Percentiles rank a stretch among this genome's conserved stretches.
phyloP scores from a whole-genome alignment of 2,113 vertebrate genomes.

The Pachycephala philippinensis region DNA sequence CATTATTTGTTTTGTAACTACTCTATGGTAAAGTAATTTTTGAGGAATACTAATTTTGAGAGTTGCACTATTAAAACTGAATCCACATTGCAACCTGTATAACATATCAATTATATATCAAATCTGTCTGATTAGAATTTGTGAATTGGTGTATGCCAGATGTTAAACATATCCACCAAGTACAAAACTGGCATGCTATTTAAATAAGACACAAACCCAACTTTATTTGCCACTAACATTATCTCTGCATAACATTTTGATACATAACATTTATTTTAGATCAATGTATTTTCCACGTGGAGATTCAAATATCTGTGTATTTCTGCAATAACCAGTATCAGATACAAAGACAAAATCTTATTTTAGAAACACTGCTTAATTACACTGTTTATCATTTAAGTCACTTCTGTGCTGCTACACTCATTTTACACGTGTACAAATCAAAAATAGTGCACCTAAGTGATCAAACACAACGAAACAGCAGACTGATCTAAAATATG shows the following conservation, averaged over 20 bases:
- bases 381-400: background rate
- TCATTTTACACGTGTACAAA: background rate
- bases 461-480: background rate
- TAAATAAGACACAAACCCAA: background rate
- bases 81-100: background rate
- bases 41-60: background rate
- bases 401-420: background rate
- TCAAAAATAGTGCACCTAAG: background rate
- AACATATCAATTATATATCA: background rate
- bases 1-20: background rate
- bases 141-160: background rate
- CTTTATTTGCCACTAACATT: background rate
- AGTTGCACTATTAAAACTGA: background rate
- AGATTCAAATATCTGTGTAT: background rate
- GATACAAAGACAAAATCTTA: background rate
- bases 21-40: background rate
- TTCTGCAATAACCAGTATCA: background rate
- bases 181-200: background rate
- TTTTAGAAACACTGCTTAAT: background rate
- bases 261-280: background rate
- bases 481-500: background rate
- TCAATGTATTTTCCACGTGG: background rate
- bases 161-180: background rate
- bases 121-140: background rate
- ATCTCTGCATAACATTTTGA: background rate